Evolutionary conservation across 2,113 vertebrate species (phyloP).

Genomic region (Sander lucioperca): DNA sequence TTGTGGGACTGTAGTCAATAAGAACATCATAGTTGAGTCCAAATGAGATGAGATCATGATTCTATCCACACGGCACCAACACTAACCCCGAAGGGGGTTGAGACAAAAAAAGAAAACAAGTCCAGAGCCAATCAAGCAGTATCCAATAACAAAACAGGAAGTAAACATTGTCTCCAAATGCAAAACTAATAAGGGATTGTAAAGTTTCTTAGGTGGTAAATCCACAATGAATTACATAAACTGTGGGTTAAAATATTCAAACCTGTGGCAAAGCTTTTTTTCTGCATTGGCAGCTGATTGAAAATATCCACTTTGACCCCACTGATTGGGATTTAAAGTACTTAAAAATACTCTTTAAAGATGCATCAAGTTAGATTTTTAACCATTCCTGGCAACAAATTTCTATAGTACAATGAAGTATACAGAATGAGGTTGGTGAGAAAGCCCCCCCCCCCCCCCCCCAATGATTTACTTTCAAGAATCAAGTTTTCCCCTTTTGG

Average conservation of each 20-base stretch:
- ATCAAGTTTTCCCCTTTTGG: neutral
- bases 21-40: neutral
- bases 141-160: neutral
- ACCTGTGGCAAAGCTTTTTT: too few relatives aligned
- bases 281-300: neutral
- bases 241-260: too few relatives aligned
- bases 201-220: neutral
- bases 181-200: neutral
- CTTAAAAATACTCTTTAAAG: too few relatives aligned
- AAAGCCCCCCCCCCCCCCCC: neutral
- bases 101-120: neutral
- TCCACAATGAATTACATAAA: neutral
- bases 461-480: too few relatives aligned
- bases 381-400: neutral
- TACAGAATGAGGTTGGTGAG: neutral
- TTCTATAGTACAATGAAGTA: neutral
- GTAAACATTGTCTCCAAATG: neutral
- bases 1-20: neutral
- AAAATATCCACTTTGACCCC: constrained; percentile 9
- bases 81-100: neutral
- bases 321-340: constrained; percentile 21
- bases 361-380: neutral
- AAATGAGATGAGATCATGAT: constrained; percentile 1
- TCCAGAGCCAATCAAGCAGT: neutral
- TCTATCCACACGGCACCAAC: neutral